These are phyloP conservation scores for Temnopleurus reevesii DNA, from an alignment of 53 echinoderm and acorn worm genomes.

Conservation along the genomic window DNA sequence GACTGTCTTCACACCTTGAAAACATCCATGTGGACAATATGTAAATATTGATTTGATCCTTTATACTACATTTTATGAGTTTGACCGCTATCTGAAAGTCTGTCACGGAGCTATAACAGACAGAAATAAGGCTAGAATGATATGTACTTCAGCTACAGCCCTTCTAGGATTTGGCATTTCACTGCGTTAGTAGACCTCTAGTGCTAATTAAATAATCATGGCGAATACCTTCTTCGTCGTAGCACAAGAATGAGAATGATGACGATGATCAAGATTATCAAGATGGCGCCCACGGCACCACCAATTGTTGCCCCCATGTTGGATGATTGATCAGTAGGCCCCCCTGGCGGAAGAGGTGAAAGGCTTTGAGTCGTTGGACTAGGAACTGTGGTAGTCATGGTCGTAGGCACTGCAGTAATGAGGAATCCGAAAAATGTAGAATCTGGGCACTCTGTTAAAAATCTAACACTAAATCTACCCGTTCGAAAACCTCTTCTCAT, in stretches of 20 bases:
- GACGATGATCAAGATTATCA: background rate
- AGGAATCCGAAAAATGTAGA: background rate
- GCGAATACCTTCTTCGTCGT: background rate
- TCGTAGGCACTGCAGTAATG: background rate
- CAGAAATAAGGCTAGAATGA: no score
- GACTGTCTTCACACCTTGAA: no score
- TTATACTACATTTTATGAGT: background rate
- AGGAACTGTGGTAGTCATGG: background rate
- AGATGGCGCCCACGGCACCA: background rate
- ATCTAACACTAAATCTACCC: no score
- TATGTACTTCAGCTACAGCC: no score
- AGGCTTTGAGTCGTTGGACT: background rate
- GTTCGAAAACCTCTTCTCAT: no score
- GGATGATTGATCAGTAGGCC: no score
- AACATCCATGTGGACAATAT: no score
- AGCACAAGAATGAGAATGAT: conserved; percentile 1
- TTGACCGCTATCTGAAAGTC: background rate
- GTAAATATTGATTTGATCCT: no score
- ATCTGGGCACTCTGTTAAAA: no score
- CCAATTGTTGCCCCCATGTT: background rate
- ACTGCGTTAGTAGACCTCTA: background rate
- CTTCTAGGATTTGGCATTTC: background rate
- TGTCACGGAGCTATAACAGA: background rate
- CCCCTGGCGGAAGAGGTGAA: background rate
- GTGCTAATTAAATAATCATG: background rate